Evolutionary conservation across 2,113 vertebrate species (phyloP).

Genomic region (Callipepla squamata): DNA sequence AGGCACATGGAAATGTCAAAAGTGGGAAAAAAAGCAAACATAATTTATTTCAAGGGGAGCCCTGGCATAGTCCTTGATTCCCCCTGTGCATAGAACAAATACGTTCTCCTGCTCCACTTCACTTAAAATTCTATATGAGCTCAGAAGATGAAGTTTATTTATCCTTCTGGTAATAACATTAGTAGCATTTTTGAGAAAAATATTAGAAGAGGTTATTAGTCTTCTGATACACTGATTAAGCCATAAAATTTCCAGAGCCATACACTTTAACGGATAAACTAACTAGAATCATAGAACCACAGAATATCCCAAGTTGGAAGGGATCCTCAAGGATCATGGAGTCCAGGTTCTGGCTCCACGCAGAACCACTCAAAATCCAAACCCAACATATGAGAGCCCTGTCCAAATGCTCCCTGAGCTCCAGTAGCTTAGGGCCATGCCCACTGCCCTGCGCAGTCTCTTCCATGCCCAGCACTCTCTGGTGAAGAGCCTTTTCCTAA

Average conservation of each 20-base stretch:
- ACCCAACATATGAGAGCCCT: neutral
- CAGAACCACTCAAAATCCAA: neutral
- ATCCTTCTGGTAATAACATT: conserved; percentile 45
- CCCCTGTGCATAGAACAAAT: conserved; percentile 4
- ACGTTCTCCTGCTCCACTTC: neutral
- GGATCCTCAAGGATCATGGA: neutral
- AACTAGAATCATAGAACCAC: neutral
- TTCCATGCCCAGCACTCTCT: neutral
- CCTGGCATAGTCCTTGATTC: neutral
- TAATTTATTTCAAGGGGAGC: conserved; percentile 35
- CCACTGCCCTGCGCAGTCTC: neutral
- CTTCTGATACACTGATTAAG: neutral
- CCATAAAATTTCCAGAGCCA: conserved; percentile 23
- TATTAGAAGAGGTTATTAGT: neutral
- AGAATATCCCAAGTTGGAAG: neutral
- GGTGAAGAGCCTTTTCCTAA: neutral
- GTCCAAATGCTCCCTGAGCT: neutral
- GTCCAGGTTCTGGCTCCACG: neutral
- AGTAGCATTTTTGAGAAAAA: conserved; percentile 29
- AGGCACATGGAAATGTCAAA: conserved; percentile 51
- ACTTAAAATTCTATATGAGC: conserved; percentile 18
- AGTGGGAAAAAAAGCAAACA: conserved; percentile 24
- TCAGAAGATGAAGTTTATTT: conserved; percentile 38
- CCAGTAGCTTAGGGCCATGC: neutral
- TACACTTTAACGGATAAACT: conserved; percentile 1